phyloP scores from a whole-genome alignment of 1,140 invertebrate genomes.

The Drosophila bifasciata region DNA sequence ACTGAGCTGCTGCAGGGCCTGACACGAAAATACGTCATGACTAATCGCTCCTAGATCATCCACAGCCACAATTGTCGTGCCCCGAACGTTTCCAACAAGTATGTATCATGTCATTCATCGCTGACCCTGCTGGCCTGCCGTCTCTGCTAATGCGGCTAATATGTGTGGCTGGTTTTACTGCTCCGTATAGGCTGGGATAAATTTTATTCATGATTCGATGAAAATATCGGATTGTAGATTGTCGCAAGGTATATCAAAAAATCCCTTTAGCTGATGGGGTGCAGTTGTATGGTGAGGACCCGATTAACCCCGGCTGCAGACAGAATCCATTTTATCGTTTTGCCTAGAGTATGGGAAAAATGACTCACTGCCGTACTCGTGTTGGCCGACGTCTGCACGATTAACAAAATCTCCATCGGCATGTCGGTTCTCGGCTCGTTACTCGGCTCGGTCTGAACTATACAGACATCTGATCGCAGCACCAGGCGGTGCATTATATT shows the following conservation, averaged over 20 bases:
- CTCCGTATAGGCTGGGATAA: conserved; percentile 3
- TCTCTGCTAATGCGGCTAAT: conserved; percentile 9
- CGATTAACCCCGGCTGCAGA: conserved; percentile 10
- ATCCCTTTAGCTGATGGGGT: conserved; percentile 32
- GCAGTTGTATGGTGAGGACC: conserved; percentile 29
- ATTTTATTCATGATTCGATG: conserved; percentile 15
- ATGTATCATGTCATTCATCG: conserved; percentile 15
- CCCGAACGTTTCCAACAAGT: conserved; percentile 23
- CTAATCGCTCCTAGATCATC: conserved; percentile 26
- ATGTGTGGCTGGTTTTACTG: conserved; percentile 1
- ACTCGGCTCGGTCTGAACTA: conserved; percentile 20
- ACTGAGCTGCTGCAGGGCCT: conserved; percentile 4
- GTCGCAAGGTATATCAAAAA: conserved; percentile 39
- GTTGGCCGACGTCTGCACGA: conserved; percentile 17
- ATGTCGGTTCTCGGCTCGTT: no score
- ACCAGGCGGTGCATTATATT: conserved; percentile 11
- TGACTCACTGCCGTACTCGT: conserved; percentile 18
- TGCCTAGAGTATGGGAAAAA: conserved; percentile 29
- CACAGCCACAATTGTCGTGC: conserved; percentile 6
- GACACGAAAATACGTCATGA: conserved; percentile 11
- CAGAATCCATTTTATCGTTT: conserved; percentile 14
- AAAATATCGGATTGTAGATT: conserved; percentile 5
- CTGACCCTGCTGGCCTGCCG: not conserved
- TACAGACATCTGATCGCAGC: conserved; percentile 14
- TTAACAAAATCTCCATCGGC: conserved; percentile 35